Percentiles rank a stretch among this genome's conserved stretches.
Conservation (phyloP, 2,797 vertebrate species). For the Oceanodroma leucorhoa region DNA sequence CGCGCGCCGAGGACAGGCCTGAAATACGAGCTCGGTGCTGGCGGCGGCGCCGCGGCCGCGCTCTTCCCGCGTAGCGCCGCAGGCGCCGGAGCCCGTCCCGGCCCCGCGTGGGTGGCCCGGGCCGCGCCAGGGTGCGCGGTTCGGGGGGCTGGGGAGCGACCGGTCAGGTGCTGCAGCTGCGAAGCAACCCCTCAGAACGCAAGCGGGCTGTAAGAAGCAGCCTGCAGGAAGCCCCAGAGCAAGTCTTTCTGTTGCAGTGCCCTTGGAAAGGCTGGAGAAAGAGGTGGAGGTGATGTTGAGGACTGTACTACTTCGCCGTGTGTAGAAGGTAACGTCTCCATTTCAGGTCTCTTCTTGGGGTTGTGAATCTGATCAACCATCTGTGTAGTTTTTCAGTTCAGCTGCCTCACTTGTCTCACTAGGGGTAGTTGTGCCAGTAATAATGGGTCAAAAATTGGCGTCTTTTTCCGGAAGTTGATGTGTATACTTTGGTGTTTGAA, state of each 20-base stretch:
- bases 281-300: constrained; percentile 49
- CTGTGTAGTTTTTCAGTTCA: not conserved
- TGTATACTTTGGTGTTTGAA: not conserved
- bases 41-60: not conserved
- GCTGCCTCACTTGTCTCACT: not conserved
- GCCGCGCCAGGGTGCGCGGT: not conserved
- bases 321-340: constrained; percentile 76
- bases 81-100: not conserved
- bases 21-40: not conserved
- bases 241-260: constrained; percentile 39
- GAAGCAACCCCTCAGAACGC: rapidly evolving
- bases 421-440: rapidly evolving
- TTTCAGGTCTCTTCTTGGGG: not conserved
- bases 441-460: not conserved
- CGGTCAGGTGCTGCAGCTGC: not conserved
- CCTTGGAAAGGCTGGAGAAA: not conserved
- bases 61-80: too few relatives aligned
- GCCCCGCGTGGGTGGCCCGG: not conserved
- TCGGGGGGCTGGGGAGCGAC: not conserved
- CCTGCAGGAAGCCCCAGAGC: rapidly evolving
- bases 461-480: not conserved
- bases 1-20: not conserved
- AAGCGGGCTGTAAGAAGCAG: rapidly evolving
- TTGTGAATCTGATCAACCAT: not conserved
- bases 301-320: constrained; percentile 70